Conservation (phyloP, 2,797 vertebrate genomes). For the Dermochelys coriacea region DNA sequence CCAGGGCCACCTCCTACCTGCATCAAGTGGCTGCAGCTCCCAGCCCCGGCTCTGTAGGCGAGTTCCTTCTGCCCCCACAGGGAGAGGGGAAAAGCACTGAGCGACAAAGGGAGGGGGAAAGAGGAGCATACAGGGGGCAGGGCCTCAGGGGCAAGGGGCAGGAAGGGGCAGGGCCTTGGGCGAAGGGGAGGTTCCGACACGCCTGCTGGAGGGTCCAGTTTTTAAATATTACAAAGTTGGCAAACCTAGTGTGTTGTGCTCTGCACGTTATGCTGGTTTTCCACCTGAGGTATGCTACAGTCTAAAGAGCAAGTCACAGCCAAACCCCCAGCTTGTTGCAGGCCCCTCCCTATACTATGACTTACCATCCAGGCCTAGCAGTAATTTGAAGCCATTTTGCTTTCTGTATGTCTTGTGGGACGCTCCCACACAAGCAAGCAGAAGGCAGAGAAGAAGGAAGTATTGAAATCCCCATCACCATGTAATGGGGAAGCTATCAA, state of each 20-base stretch:
- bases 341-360: neutral
- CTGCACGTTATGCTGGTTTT: neutral
- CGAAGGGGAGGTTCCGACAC: no score
- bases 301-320: neutral
- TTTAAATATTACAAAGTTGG: no score
- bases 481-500: neutral
- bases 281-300: neutral
- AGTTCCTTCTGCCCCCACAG: no score
- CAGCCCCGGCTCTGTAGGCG: no score
- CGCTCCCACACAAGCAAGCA: neutral
- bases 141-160: no score
- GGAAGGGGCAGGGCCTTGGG: no score
- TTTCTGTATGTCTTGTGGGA: neutral
- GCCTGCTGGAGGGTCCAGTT: no score
- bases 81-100: no score
- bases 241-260: neutral
- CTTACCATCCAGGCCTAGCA: neutral
- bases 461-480: neutral
- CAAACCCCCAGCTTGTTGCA: neutral
- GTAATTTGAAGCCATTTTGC: neutral
- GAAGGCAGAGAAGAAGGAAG: neutral
- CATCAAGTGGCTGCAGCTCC: no score
- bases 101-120: no score
- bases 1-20: no score
- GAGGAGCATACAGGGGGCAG: no score